phyloP scores from a whole-genome alignment of 1,140 invertebrate species.

The Mactra quadrangularis region DNA sequence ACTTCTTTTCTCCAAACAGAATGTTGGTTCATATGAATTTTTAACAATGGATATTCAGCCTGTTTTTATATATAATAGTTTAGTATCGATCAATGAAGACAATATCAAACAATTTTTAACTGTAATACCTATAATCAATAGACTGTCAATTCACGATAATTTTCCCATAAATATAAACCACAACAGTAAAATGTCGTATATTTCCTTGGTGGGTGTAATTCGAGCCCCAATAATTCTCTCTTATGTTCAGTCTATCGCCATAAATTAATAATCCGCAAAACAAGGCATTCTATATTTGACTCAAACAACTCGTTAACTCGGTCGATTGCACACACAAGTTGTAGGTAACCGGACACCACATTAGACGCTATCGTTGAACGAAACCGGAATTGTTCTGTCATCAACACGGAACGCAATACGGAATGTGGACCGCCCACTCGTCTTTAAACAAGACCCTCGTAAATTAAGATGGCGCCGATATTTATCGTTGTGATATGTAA shows the following conservation, averaged over 20 bases:
- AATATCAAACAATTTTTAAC: neutral
- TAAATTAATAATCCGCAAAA: constrained; percentile 61
- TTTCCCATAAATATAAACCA: constrained; percentile 11
- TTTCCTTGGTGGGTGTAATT: constrained; percentile 34
- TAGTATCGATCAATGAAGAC: neutral
- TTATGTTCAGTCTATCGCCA: constrained; percentile 55
- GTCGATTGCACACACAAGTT: constrained; percentile 34
- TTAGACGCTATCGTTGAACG: constrained; percentile 31
- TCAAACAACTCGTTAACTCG: constrained; percentile 39
- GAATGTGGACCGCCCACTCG: constrained; percentile 24
- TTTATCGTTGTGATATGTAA: neutral
- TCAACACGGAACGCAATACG: constrained; percentile 51
- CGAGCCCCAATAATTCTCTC: constrained; percentile 50
- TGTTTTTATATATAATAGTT: too few species aligned
- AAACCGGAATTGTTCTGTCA: constrained; percentile 57
- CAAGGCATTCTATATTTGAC: constrained; percentile 53
- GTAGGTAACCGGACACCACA: constrained; percentile 41
- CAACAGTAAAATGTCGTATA: constrained; percentile 23
- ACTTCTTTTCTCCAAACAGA: too few species aligned
- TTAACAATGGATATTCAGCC: too few species aligned
- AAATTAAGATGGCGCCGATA: constrained; percentile 55
- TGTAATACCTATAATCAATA: constrained; percentile 8
- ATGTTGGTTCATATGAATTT: too few species aligned
- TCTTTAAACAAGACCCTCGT: constrained; percentile 17
- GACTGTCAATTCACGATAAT: constrained; percentile 22